These are phyloP conservation scores for rabbit (Oryctolagus cuniculus) DNA, from an alignment of 2,113 vertebrate genomes.

Conservation along the genomic window mOryCun1.1 NC_091445.1:51544001-51544500, in stretches of 20 bases:
- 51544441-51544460: slow-evolving; percentile 74
- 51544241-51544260: neutral
- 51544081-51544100: slow-evolving; percentile 51
- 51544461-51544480: slow-evolving; percentile 74
- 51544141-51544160: slow-evolving; percentile 63
- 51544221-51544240: neutral
- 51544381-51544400: slow-evolving; percentile 71
- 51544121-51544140: slow-evolving; percentile 27
- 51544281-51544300: slow-evolving; percentile 55
- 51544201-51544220: neutral
- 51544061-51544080: slow-evolving; percentile 55
- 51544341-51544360: slow-evolving; percentile 68
- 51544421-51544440: slow-evolving; percentile 72
- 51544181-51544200: slow-evolving; percentile 19
- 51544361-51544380: slow-evolving; percentile 80
- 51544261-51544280: neutral
- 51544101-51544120: slow-evolving; percentile 56
- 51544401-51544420: slow-evolving; percentile 73
- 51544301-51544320: slow-evolving; percentile 18
- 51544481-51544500: slow-evolving; percentile 70
- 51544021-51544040: slow-evolving; percentile 64
- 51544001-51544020: neutral
- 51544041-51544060: neutral
- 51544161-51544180: neutral
- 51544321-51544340: slow-evolving; percentile 75